Conservation (phyloP, 2,888 invertebrate genomes). For the Heliconius charithonia region DNA sequence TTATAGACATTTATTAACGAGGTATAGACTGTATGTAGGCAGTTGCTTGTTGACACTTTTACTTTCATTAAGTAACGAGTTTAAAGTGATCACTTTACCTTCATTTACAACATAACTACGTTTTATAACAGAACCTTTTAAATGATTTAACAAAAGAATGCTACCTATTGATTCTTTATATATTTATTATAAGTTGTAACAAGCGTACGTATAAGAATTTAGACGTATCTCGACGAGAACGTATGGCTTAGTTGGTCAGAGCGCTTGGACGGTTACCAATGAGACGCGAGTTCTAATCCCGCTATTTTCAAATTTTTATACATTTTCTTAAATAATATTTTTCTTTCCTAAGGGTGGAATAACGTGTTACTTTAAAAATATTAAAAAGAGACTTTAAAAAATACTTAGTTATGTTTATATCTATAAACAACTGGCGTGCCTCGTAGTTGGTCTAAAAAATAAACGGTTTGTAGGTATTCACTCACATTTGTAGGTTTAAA, state of each 20-base stretch:
- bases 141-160: neutral
- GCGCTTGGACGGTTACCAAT: no score
- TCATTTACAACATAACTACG: neutral
- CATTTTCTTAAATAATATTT: no score
- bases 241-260: no score
- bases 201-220: no score
- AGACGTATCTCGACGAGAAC: no score
- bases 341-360: no score
- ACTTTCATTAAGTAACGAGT: conserved; percentile 55
- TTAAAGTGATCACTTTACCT: conserved; percentile 1
- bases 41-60: conserved; percentile 26
- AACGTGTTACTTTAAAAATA: neutral
- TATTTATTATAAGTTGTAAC: no score
- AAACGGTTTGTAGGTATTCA: neutral
- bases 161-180: no score
- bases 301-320: no score
- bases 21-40: neutral
- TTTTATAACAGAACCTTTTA: neutral
- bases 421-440: no score
- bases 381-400: neutral
- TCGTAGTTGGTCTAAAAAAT: neutral
- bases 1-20: neutral
- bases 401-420: neutral
- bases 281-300: no score
- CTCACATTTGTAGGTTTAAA: neutral